Evolutionary conservation across 2,797 vertebrate genomes (phyloP).

Genomic region (Clarias pachynema): DNA sequence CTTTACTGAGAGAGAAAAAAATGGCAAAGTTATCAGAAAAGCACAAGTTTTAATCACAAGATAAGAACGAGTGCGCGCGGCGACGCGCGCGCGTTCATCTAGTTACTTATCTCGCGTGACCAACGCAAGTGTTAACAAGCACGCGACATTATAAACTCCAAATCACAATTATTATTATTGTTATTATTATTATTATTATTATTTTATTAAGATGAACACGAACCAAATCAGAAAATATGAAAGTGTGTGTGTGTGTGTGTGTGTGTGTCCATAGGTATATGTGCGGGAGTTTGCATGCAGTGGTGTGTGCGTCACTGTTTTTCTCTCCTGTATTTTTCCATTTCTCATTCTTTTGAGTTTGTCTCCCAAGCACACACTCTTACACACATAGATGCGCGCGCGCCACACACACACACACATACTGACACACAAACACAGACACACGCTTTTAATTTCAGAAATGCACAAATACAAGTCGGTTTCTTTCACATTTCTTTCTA

Average conservation of each 20-base stretch:
- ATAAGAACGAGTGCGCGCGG: neutral
- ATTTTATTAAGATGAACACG: neutral
- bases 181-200: neutral
- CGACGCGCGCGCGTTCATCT: neutral
- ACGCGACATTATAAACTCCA: too few species aligned
- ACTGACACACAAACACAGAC: too few species aligned
- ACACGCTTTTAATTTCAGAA: neutral
- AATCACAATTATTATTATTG: too few species aligned
- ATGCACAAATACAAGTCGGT: neutral
- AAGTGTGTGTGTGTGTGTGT: neutral
- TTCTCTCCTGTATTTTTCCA: conserved; percentile 29
- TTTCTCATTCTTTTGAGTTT: conserved; percentile 18
- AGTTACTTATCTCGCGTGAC: neutral
- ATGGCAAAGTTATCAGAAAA: neutral
- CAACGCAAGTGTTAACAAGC: too few species aligned
- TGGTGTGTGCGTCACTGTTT: conserved; percentile 17
- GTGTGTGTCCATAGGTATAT: neutral
- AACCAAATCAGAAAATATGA: neutral
- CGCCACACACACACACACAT: neutral
- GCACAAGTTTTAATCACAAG: neutral
- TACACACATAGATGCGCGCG: neutral
- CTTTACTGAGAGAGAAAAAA: neutral
- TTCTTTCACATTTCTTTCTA: neutral
- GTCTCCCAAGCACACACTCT: neutral
- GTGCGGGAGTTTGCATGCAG: neutral